Evolutionary conservation across 1,140 invertebrate species (phyloP).

Genomic region (Eupeodes corollae): DNA sequence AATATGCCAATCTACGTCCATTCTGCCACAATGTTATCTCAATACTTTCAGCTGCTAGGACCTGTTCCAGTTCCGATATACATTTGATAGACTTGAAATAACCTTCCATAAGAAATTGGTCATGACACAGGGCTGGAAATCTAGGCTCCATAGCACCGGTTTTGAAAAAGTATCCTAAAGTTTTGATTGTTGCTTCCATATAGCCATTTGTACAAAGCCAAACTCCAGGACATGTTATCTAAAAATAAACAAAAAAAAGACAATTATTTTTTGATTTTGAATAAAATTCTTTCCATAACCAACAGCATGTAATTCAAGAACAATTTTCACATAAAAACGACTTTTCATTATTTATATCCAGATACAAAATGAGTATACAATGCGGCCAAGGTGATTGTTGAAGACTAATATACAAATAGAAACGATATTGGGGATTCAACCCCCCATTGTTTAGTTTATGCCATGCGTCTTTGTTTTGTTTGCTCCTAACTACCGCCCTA

Average conservation of each 20-base stretch:
- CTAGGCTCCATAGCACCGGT: conserved; percentile 32
- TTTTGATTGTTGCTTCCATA: conserved; percentile 29
- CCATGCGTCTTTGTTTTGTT: too few species aligned
- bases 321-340: neutral
- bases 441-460: too few species aligned
- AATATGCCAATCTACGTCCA: conserved; percentile 27
- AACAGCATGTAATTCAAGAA: neutral
- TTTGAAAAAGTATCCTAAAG: conserved; percentile 31
- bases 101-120: conserved; percentile 30
- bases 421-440: too few species aligned
- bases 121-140: conserved; percentile 31
- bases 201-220: conserved; percentile 33
- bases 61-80: conserved; percentile 16
- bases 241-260: too few species aligned
- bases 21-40: conserved; percentile 34
- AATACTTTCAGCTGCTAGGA: conserved; percentile 19
- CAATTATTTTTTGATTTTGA: neutral
- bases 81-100: conserved; percentile 24
- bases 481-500: too few species aligned
- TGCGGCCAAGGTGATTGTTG: too few species aligned
- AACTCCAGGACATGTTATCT: conserved; percentile 34
- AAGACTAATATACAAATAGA: too few species aligned
- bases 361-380: too few species aligned
- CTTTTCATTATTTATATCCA: neutral
- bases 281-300: neutral